A percentile compares a stretch with the other conserved stretches of the same genome.
These are phyloP conservation scores for Poecilus cupreus DNA, from an alignment of 2,888 invertebrate genomes.

Conservation along the genomic window DNA sequence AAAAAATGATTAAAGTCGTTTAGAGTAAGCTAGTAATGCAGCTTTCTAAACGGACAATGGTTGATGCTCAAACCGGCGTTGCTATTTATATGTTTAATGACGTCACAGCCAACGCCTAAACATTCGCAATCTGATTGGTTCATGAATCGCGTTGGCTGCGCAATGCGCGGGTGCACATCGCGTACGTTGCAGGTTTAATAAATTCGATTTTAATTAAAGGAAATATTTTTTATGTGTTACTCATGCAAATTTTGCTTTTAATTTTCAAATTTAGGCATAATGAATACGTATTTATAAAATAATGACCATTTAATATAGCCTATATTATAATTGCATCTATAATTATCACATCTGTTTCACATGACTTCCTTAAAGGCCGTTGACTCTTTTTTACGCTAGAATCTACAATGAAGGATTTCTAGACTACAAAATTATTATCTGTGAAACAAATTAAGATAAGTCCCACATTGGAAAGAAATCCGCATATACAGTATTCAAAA, in stretches of 20 bases:
- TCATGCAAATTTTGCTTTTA: slow-evolving; percentile 1
- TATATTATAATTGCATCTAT: not conserved
- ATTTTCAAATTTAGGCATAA: not conserved
- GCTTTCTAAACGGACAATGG: slow-evolving; percentile 64
- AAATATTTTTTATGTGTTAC: not conserved
- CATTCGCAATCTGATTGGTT: slow-evolving; percentile 73
- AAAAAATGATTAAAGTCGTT: slow-evolving; percentile 59
- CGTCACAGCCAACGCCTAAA: slow-evolving; percentile 75
- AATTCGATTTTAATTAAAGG: slow-evolving; percentile 45
- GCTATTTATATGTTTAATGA: slow-evolving; percentile 76
- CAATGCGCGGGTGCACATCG: slow-evolving; percentile 47
- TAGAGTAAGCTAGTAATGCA: slow-evolving; percentile 61
- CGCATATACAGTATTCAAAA: not conserved
- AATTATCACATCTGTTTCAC: slow-evolving; percentile 42
- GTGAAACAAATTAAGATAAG: slow-evolving; percentile 4
- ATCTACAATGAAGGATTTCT: not conserved
- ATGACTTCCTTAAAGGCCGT: slow-evolving; percentile 51
- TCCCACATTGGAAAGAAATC: not conserved
- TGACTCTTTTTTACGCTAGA: slow-evolving; percentile 40
- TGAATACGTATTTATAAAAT: not conserved
- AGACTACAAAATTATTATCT: slow-evolving; percentile 31
- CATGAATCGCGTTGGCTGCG: slow-evolving; percentile 39
- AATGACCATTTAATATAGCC: slow-evolving; percentile 2
- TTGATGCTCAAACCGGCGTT: slow-evolving; percentile 72
- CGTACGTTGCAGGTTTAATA: not conserved